Percentiles rank a stretch among this genome's conserved stretches.
Evolutionary conservation across 2,888 invertebrate species (phyloP).

Genomic region (Teleiodes luculella): DNA sequence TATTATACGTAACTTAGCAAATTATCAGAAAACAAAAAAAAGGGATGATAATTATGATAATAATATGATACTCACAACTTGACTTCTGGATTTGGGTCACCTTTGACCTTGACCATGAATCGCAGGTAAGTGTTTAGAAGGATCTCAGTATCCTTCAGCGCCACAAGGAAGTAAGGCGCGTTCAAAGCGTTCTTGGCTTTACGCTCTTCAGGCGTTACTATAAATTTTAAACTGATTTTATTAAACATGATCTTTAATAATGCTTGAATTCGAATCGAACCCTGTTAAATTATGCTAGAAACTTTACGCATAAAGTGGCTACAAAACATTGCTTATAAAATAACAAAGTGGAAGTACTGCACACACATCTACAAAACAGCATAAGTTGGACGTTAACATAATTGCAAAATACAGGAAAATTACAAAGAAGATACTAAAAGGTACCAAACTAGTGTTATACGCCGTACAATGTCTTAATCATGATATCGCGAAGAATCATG

Average conservation of each 20-base stretch:
- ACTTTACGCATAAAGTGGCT: no score
- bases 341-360: not conserved
- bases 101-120: slow-evolving; percentile 92
- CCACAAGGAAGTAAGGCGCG: slow-evolving; percentile 90
- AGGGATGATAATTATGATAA: not conserved
- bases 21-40: no score
- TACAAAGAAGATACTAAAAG: slow-evolving; percentile 38
- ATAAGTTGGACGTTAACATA: slow-evolving; percentile 1
- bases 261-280: no score
- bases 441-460: slow-evolving; percentile 60
- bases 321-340: not conserved
- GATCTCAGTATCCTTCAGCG: slow-evolving; percentile 92
- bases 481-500: slow-evolving; percentile 61
- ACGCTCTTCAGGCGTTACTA: slow-evolving; percentile 86
- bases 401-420: slow-evolving; percentile 60
- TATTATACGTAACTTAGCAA: no score
- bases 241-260: not conserved
- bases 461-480: slow-evolving; percentile 71
- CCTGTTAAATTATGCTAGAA: not conserved
- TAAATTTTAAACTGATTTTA: not conserved
- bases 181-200: slow-evolving; percentile 83
- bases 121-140: slow-evolving; percentile 91
- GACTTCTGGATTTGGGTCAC: slow-evolving; percentile 92
- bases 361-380: slow-evolving; percentile 7
- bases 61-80: slow-evolving; percentile 86